Evolutionary conservation across 92 coral and sea anemone species (phyloP).

Genomic region (Zoanthus solanderi): DNA sequence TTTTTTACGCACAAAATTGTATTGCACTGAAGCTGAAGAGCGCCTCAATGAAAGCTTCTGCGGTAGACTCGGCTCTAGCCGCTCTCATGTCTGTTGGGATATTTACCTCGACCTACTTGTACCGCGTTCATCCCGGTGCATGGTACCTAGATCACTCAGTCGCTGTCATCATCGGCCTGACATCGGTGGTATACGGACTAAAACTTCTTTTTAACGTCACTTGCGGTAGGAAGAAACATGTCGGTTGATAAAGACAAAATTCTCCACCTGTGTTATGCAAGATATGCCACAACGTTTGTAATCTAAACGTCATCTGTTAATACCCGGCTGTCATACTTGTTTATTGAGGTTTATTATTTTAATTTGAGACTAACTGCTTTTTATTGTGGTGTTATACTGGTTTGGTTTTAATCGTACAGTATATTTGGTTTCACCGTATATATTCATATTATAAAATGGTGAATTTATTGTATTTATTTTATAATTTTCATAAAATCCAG

Average conservation of each 20-base stretch:
- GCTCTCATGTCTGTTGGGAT: slow-evolving; percentile 77
- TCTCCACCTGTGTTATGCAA: neutral
- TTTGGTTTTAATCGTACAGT: too few relatives aligned
- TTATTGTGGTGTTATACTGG: too few relatives aligned
- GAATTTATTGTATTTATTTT: too few relatives aligned
- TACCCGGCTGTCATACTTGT: too few relatives aligned
- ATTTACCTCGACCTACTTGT: slow-evolving; percentile 62
- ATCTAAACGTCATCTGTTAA: too few relatives aligned
- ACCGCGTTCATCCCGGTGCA: slow-evolving; percentile 46
- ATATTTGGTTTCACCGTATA: too few relatives aligned
- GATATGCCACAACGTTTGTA: neutral
- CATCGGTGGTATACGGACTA: slow-evolving; percentile 69
- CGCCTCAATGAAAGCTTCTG: slow-evolving; percentile 73
- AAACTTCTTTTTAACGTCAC: slow-evolving; percentile 32
- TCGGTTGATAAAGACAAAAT: neutral
- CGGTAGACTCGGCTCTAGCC: slow-evolving; percentile 73
- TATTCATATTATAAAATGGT: too few relatives aligned
- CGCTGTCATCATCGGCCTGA: slow-evolving; percentile 62
- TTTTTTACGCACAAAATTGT: slow-evolving; percentile 58
- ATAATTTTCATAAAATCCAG: too few relatives aligned
- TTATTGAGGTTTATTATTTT: too few relatives aligned
- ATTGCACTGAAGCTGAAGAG: slow-evolving; percentile 67
- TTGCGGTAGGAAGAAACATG: slow-evolving; percentile 6
- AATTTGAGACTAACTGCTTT: too few relatives aligned
- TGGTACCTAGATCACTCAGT: slow-evolving; percentile 86